Base-by-base conservation (phyloP, 2,797 vertebrate species). In the Molothrus ater region DNA sequence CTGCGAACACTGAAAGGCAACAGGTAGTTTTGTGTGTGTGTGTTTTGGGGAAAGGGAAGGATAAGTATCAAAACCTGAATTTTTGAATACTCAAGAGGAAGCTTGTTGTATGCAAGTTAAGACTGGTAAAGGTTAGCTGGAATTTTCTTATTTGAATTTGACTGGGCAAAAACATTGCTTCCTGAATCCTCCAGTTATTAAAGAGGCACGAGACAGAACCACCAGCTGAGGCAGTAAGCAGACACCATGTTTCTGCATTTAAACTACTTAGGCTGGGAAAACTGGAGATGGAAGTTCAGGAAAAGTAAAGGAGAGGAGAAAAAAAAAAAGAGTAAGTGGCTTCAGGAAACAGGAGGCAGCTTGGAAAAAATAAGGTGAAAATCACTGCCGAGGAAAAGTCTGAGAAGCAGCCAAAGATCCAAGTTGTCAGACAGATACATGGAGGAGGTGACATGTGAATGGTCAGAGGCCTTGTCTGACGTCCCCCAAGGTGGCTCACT, bases 301-400 rank as follows among this genome's bases (percentile, higher is more conserved):
- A 42, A 66, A 91, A 78, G 31, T 21, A 86, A 65, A 56, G 17
- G 21, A 51, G 34, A 26, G 10, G 6, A 4, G 1, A 8, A 20
- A 65, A 21, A 7, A 7, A 9, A 48, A 29, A 36, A 36, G 3
- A 38, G 4, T 3, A 43, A 68, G 5, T 2, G 1, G 5, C 7
- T 73, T 61, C 31, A 21, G 17, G 18, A 19, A 89, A 42, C 7
- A 24, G 28, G 34, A 79, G 5, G 4, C 10, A 38, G 5, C 17
- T 6, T 65, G 34, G 32, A 50, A 89, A 64, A 42, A 74, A 43
- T 22, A 43, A 64, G 3, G 4, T 56, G 16, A 60, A 95, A 81
- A 76, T 45, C 7, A 3, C 5, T 36, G 15, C 25, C 31, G 12
- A 83, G 17, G 19, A 66, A 74, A 94, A 16, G 19, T 56, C 13